A percentile compares a stretch with the other conserved stretches of the same genome.
phyloP scores from a whole-genome alignment of 1,140 invertebrate species.

The Phocides pigmalion region DNA sequence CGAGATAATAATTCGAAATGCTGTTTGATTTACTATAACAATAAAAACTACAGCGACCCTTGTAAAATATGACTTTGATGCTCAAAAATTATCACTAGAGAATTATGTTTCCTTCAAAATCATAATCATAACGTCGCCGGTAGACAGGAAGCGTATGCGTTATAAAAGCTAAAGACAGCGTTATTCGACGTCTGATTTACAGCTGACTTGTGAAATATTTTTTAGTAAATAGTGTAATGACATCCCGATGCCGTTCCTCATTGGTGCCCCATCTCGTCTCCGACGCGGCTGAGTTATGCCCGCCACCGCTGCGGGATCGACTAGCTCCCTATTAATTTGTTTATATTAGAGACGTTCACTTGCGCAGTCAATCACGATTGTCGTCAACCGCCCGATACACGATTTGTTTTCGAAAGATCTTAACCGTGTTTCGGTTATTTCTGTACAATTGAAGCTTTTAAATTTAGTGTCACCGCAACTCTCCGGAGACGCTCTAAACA shows the following conservation, averaged over 20 bases:
- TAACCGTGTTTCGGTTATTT: conserved; percentile 82
- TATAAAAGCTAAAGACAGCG: conserved; percentile 54
- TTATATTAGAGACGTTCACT: conserved; percentile 81
- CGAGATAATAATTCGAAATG: conserved; percentile 43
- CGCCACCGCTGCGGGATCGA: conserved; percentile 48
- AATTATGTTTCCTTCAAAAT: conserved; percentile 69
- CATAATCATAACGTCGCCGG: conserved; percentile 58
- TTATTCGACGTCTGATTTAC: conserved; percentile 63
- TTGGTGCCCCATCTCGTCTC: conserved; percentile 37
- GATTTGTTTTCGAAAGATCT: conserved; percentile 82
- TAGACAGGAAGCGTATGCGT: conserved; percentile 63
- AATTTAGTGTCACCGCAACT: conserved; percentile 81
- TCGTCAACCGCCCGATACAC: conserved; percentile 76
- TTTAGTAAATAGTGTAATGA: conserved; percentile 62
- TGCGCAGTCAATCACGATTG: conserved; percentile 81
- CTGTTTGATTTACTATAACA: conserved; percentile 43
- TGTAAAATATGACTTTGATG: conserved; percentile 51
- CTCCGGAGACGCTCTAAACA: conserved; percentile 77
- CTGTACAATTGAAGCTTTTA: conserved; percentile 82
- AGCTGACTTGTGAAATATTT: conserved; percentile 57
- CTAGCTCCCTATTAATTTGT: conserved; percentile 80
- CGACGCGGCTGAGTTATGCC: conserved; percentile 36
- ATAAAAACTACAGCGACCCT: conserved; percentile 41
- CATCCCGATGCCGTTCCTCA: conserved; percentile 48
- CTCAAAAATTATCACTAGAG: conserved; percentile 58